phyloP scores from a whole-genome alignment of 2,113 vertebrate species.

The Erinaceus europaeus region DNA sequence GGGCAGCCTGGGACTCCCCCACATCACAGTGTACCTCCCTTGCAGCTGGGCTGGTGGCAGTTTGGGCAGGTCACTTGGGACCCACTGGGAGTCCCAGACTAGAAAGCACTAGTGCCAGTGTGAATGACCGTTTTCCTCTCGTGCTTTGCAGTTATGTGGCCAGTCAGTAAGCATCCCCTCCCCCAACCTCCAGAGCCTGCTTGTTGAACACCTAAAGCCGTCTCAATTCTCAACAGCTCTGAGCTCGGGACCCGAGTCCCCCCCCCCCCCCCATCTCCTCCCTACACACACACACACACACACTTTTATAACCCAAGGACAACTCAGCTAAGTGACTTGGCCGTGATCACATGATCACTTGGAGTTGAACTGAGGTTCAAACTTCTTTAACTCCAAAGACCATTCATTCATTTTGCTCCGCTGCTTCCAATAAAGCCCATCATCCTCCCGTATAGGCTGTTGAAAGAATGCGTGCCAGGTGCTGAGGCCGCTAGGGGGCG shows the following conservation, averaged over 20 bases:
- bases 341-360: neutral
- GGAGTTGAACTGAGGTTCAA: neutral
- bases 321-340: neutral
- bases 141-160: neutral
- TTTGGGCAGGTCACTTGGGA: neutral
- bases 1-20: neutral
- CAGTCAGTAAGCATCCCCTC: too few species aligned
- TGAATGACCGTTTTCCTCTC: neutral
- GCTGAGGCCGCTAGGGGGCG: too few species aligned
- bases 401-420: neutral
- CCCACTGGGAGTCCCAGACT: neutral
- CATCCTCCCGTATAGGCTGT: neutral
- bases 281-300: too few species aligned
- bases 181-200: too few species aligned
- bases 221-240: slow-evolving; percentile 17
- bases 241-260: neutral
- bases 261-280: too few species aligned
- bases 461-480: too few species aligned
- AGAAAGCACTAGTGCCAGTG: neutral
- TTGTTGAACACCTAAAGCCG: neutral
- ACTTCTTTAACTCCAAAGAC: neutral
- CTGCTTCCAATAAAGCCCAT: neutral
- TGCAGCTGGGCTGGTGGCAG: neutral
- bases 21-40: neutral
- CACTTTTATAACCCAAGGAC: neutral